These are phyloP conservation scores for Phengaris alcon DNA, from an alignment of 2,888 invertebrate genomes.

Conservation along the genomic window DNA sequence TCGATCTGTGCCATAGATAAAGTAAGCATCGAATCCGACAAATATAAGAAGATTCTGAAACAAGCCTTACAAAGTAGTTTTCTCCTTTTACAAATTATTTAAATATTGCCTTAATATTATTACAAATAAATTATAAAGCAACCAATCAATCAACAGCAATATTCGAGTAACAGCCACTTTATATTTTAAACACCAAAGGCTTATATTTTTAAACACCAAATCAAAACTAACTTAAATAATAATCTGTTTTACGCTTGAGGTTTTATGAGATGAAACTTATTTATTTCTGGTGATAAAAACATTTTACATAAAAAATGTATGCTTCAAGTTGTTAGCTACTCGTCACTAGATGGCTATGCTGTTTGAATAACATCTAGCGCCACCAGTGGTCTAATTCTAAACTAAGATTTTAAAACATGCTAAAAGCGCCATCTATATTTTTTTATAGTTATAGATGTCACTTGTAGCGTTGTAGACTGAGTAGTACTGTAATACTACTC, in stretches of 20 bases:
- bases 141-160: too few relatives aligned
- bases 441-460: conserved; percentile 40
- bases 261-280: background rate
- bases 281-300: background rate
- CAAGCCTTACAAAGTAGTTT: too few relatives aligned
- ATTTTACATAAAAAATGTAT: background rate
- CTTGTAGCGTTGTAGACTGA: background rate
- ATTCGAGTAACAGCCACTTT: too few relatives aligned
- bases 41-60: too few relatives aligned
- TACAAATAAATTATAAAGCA: too few relatives aligned
- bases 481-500: background rate
- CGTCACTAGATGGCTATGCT: conserved; percentile 25
- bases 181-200: too few relatives aligned
- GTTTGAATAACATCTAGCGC: background rate
- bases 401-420: background rate
- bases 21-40: too few relatives aligned
- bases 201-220: too few relatives aligned
- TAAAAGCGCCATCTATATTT: conserved; percentile 27
- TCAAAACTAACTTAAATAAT: too few relatives aligned
- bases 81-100: too few relatives aligned
- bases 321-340: conserved; percentile 18
- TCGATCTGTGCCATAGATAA: too few relatives aligned
- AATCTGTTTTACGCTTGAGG: background rate
- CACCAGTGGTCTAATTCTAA: background rate
- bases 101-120: too few relatives aligned